Percentiles rank a stretch among this genome's conserved stretches.
phyloP scores from a whole-genome alignment of 2,113 vertebrate genomes.

The Mystacornis crossleyi region DNA sequence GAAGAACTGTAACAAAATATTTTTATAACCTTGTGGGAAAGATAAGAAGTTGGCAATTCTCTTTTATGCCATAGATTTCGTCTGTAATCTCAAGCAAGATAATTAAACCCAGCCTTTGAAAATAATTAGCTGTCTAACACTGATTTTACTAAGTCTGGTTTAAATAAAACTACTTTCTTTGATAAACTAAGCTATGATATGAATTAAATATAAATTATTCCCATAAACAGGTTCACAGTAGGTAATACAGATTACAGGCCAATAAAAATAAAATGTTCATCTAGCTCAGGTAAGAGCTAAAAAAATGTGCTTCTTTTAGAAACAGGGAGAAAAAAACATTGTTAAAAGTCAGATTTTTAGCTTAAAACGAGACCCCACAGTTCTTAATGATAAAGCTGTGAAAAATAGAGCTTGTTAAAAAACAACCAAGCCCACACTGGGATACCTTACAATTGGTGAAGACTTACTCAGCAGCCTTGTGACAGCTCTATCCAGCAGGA shows the following conservation, averaged over 20 bases:
- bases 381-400: background rate
- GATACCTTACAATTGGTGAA: background rate
- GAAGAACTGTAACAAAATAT: slow-evolving; percentile 52
- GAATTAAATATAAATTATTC: background rate
- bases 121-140: background rate
- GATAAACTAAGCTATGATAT: background rate
- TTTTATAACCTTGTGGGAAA: slow-evolving; percentile 42
- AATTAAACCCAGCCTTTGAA: slow-evolving; percentile 34
- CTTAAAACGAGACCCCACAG: background rate
- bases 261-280: background rate
- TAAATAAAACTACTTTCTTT: slow-evolving; percentile 19
- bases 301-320: background rate
- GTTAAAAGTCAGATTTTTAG: background rate
- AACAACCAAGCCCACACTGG: background rate
- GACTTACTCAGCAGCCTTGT: background rate
- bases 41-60: slow-evolving; percentile 35
- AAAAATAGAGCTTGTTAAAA: background rate
- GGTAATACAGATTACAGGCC: background rate
- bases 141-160: slow-evolving; percentile 1
- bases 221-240: background rate
- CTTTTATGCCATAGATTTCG: background rate
- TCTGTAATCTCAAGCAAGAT: slow-evolving; percentile 7
- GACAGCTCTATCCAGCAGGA: background rate
- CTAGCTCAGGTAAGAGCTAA: background rate
- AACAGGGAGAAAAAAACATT: background rate